These are phyloP conservation scores for Drosophila atripex DNA, from an alignment of 2,888 invertebrate genomes.

Conservation along the genomic window DNA sequence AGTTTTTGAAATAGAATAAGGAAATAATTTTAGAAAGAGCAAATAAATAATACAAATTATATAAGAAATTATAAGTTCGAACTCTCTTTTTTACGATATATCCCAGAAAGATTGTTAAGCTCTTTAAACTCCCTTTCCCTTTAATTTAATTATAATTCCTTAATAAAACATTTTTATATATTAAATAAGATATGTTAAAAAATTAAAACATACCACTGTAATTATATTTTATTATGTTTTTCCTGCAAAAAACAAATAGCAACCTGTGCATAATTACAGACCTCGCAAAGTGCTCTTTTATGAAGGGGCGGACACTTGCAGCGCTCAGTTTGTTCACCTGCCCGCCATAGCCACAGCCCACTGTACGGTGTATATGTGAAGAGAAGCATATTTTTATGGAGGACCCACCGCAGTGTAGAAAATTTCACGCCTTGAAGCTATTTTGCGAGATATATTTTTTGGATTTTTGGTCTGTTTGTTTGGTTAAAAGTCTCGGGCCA, in stretches of 20 bases:
- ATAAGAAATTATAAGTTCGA: too few relatives aligned
- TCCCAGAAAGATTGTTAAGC: too few relatives aligned
- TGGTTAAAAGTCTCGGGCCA: constrained; percentile 54
- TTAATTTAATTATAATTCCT: not conserved
- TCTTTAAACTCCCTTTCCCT: not conserved
- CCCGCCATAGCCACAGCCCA: not conserved
- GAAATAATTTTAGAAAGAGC: not conserved
- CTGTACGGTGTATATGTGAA: constrained; percentile 4
- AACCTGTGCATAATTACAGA: constrained; percentile 78
- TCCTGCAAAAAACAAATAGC: constrained; percentile 79
- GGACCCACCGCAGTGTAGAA: constrained; percentile 47
- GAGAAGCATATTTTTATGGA: too few relatives aligned
- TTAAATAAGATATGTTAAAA: not conserved
- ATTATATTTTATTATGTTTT: not conserved
- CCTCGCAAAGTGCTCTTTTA: constrained; percentile 76
- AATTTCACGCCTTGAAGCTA: constrained; percentile 82
- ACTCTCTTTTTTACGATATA: too few relatives aligned
- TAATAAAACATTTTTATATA: not conserved
- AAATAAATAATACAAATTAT: too few relatives aligned
- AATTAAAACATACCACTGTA: not conserved
- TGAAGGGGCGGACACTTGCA: constrained; percentile 81
- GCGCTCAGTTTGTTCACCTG: constrained; percentile 82
- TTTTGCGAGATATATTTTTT: constrained; percentile 53
- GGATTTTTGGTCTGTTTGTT: constrained; percentile 40
- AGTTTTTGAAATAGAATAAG: too few relatives aligned